phyloP scores from a whole-genome alignment of 1,140 invertebrate species.

The Leptinotarsa texana region DNA sequence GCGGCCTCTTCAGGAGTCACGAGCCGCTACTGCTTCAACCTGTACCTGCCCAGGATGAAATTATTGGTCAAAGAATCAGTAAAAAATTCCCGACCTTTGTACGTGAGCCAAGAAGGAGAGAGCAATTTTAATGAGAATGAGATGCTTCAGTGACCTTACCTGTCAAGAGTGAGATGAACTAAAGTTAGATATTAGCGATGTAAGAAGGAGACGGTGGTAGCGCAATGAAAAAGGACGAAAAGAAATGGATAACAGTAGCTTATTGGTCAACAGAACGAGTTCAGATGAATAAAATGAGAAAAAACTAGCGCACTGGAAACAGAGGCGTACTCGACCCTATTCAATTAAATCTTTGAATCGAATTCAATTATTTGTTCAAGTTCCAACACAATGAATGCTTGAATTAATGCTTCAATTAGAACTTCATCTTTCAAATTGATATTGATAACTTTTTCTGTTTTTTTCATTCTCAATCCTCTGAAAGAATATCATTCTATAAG shows the following conservation, averaged over 20 bases:
- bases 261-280: conserved; percentile 28
- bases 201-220: conserved; percentile 10
- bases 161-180: conserved; percentile 26
- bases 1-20: conserved; percentile 3
- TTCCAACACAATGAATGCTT: no score
- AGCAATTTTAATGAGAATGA: conserved; percentile 23
- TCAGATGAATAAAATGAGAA: conserved; percentile 27
- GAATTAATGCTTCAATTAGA: no score
- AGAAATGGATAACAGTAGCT: conserved; percentile 28
- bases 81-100: conserved; percentile 28
- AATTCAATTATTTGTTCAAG: no score
- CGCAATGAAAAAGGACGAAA: conserved; percentile 18
- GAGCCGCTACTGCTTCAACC: conserved; percentile 20
- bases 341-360: no score
- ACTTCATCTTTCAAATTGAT: no score
- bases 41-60: conserved; percentile 21
- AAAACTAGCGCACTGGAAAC: conserved; percentile 20
- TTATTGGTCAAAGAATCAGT: conserved; percentile 27
- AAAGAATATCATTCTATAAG: no score
- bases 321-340: neutral
- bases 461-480: no score
- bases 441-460: no score
- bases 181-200: conserved; percentile 19
- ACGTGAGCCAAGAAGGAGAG: conserved; percentile 21
- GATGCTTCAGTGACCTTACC: conserved; percentile 23